Evolutionary conservation across 2,113 vertebrate species (phyloP).

Genomic region (Nesogale talazaci): DNA sequence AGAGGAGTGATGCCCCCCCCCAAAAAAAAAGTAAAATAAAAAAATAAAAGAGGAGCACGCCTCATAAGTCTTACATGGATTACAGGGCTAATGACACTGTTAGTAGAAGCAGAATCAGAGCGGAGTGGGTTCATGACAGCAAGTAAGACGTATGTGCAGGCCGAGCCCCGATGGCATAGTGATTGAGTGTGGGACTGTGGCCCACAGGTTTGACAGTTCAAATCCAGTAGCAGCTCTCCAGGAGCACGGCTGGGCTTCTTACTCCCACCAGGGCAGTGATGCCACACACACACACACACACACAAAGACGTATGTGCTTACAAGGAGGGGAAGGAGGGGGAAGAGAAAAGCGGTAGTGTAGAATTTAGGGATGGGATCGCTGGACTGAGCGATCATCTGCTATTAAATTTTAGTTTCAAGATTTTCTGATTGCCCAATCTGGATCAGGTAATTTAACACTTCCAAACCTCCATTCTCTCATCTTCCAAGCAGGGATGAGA

Average conservation of each 20-base stretch:
- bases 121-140: background rate
- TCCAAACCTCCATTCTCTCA: conserved; percentile 11
- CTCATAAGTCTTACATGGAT: too few relatives aligned
- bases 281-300: too few relatives aligned
- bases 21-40: too few relatives aligned
- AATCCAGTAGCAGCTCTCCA: too few relatives aligned
- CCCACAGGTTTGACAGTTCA: too few relatives aligned
- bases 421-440: background rate
- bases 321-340: background rate
- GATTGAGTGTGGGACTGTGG: too few relatives aligned
- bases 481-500: background rate
- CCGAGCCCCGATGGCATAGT: too few relatives aligned
- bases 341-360: background rate
- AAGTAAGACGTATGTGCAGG: conserved; percentile 5
- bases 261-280: too few relatives aligned
- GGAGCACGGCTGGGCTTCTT: too few relatives aligned
- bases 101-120: background rate
- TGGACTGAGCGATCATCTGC: background rate
- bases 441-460: background rate
- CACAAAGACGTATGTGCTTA: background rate
- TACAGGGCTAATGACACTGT: too few relatives aligned
- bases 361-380: background rate
- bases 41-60: too few relatives aligned
- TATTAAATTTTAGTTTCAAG: conserved; percentile 39
- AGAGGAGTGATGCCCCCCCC: too few relatives aligned